A percentile compares a stretch with the other conserved stretches of the same genome.
Conservation (phyloP, 2,888 invertebrate genomes). For the Keiferia lycopersicella region DNA sequence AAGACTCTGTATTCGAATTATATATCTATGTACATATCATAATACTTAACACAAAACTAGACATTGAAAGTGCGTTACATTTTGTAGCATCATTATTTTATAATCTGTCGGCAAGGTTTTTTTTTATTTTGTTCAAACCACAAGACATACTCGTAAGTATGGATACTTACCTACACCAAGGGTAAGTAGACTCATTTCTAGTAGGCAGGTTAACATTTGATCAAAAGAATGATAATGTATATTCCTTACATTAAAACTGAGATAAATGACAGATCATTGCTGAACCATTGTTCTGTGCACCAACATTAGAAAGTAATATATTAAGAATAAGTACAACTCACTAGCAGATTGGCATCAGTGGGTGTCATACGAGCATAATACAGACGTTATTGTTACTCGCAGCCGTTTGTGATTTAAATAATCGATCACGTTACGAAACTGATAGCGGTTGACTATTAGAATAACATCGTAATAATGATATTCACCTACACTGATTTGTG, state of each 20-base stretch:
- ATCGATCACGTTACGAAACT: slow-evolving; percentile 41
- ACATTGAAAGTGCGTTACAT: no score
- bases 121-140: no score
- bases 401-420: slow-evolving; percentile 30
- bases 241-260: neutral
- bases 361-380: slow-evolving; percentile 56
- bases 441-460: slow-evolving; percentile 27
- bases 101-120: no score
- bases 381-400: slow-evolving; percentile 37
- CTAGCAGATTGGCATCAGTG: slow-evolving; percentile 54
- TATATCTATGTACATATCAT: no score
- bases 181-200: no score
- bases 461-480: slow-evolving; percentile 27
- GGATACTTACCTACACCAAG: no score
- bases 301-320: slow-evolving; percentile 54
- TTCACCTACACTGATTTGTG: slow-evolving; percentile 30
- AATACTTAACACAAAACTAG: no score
- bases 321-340: slow-evolving; percentile 33
- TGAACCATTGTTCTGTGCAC: neutral
- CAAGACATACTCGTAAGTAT: no score
- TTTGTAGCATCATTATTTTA: no score
- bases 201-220: no score
- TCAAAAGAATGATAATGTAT: neutral
- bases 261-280: neutral
- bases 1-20: no score